Conservation (phyloP, 2,113 vertebrate species). For the Crypturellus undulatus region DNA sequence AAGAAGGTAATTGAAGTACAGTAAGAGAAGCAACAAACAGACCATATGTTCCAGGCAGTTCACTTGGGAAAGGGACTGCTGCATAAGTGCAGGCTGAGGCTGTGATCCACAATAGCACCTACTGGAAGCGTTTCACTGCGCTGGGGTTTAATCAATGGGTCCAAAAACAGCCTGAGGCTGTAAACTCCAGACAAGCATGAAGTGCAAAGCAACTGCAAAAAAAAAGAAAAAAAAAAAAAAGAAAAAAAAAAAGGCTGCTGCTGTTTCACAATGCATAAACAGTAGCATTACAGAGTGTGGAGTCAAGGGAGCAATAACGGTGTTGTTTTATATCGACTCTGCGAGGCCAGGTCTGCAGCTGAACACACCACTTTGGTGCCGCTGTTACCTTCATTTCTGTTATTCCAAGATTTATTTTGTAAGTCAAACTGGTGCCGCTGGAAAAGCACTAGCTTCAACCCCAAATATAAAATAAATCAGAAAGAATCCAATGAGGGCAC, state of each 20-base stretch:
- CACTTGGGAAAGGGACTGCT: neutral
- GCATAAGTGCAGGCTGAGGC: neutral
- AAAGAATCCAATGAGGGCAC: neutral
- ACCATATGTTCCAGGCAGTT: neutral
- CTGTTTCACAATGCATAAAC: constrained; percentile 43
- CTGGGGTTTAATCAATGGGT: constrained; percentile 4
- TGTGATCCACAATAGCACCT: neutral
- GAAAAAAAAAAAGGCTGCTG: neutral
- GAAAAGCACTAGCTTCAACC: neutral
- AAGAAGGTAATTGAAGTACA: constrained; percentile 43
- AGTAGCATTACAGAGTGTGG: neutral
- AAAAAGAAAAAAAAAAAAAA: too few relatives aligned
- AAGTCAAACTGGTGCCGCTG: neutral
- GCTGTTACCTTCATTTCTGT: neutral
- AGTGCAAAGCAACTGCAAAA: neutral
- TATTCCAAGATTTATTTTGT: constrained; percentile 2
- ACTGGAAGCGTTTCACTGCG: neutral
- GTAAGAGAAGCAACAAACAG: neutral
- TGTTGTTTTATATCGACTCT: neutral
- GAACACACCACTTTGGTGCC: neutral
- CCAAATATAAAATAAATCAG: constrained; percentile 34
- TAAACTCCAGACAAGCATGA: constrained; percentile 25
- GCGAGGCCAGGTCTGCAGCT: neutral
- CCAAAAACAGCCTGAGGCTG: neutral
- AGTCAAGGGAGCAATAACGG: neutral